phyloP scores from a whole-genome alignment of 2,797 vertebrate genomes.

The Anableps anableps region DNA sequence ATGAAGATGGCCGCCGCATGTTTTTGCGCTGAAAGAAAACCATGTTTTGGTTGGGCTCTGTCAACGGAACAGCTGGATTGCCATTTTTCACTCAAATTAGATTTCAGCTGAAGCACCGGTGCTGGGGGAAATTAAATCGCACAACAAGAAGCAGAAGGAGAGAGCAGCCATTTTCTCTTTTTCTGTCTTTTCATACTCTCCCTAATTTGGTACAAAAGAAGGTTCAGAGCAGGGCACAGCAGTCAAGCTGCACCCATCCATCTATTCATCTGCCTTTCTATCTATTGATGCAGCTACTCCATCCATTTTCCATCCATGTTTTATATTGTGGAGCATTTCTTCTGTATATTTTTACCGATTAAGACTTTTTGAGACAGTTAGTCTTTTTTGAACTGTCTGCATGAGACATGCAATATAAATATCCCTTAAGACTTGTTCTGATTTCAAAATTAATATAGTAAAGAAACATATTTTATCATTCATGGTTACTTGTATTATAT shows the following conservation, averaged over 20 bases:
- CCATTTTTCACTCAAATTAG: slow-evolving; percentile 88
- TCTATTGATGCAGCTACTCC: slow-evolving; percentile 24
- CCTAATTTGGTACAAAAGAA: slow-evolving; percentile 63
- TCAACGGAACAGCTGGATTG: slow-evolving; percentile 88
- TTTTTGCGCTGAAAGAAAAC: slow-evolving; percentile 82
- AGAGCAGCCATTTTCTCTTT: slow-evolving; percentile 60
- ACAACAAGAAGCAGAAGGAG: slow-evolving; percentile 60
- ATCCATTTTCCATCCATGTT: slow-evolving; percentile 14
- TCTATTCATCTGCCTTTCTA: slow-evolving; percentile 27
- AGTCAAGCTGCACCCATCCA: slow-evolving; percentile 48
- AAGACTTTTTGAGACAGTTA: slow-evolving; percentile 1
- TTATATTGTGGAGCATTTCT: slow-evolving; percentile 4
- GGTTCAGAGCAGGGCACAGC: slow-evolving; percentile 63
- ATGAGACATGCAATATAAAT: slow-evolving; percentile 7
- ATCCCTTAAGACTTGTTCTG: not conserved
- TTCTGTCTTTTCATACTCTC: slow-evolving; percentile 60
- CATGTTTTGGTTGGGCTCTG: slow-evolving; percentile 85
- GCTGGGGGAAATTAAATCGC: slow-evolving; percentile 73
- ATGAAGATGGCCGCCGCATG: slow-evolving; percentile 83
- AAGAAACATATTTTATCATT: not conserved
- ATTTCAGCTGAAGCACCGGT: slow-evolving; percentile 83
- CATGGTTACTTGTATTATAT: not conserved
- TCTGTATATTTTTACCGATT: slow-evolving; percentile 10
- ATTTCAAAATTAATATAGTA: not conserved
- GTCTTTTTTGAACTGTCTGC: slow-evolving; percentile 17